Percentiles rank a stretch among this genome's conserved stretches.
Evolutionary conservation across 2,797 vertebrate genomes (phyloP).

Genomic region (Xenops minutus): DNA sequence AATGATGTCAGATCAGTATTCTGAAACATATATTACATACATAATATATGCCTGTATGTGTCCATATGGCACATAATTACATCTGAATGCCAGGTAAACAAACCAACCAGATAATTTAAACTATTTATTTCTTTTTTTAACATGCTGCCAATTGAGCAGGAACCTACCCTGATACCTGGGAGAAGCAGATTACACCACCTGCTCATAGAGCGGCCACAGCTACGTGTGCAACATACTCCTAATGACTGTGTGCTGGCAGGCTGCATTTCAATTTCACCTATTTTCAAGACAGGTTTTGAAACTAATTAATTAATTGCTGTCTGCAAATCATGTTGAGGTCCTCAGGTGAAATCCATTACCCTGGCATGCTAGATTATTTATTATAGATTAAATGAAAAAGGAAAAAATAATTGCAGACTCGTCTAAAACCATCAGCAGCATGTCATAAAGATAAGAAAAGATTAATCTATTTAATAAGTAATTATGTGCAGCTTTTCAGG

Average conservation of each 20-base stretch:
- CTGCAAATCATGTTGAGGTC: conserved; percentile 2
- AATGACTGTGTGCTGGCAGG: background rate
- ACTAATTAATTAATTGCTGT: conserved; percentile 54
- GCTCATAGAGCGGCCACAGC: background rate
- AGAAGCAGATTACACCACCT: background rate
- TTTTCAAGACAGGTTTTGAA: conserved; percentile 46
- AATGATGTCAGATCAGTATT: background rate
- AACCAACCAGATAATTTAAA: background rate
- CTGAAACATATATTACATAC: background rate
- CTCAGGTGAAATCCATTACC: conserved; percentile 43
- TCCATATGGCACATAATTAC: background rate
- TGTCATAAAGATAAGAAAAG: conserved; percentile 31
- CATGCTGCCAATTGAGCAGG: background rate
- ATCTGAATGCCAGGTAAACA: background rate
- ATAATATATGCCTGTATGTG: background rate
- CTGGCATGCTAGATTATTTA: background rate
- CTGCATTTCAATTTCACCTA: conserved; percentile 16
- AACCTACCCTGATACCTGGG: background rate
- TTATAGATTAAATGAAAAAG: conserved; percentile 1
- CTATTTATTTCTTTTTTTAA: background rate
- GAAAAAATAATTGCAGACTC: background rate
- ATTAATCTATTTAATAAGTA: background rate
- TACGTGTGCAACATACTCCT: background rate
- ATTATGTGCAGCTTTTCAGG: conserved; percentile 22
- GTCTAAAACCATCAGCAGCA: conserved; percentile 4